Base-by-base conservation (phyloP, 2,797 vertebrate species). In the Amazona finschi region DNA sequence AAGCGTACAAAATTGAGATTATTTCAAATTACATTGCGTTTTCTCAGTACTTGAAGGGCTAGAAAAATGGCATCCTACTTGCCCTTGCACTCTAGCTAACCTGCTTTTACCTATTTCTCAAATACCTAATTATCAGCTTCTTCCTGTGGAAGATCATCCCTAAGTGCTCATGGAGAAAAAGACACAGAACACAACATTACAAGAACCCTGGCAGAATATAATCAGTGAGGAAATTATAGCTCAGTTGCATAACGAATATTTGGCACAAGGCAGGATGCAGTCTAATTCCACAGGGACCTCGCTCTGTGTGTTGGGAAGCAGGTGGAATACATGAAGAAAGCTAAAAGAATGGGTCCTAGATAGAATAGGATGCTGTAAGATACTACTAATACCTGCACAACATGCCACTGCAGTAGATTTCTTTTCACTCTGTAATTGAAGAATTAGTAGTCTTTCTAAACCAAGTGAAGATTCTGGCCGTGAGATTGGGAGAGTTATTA, bases 291-390 rank as follows among this genome's bases (percentile, higher is more conserved):
- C 5, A 31, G 20, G 55, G 19, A 71, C 8, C 15, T 55, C 31
- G 36, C 16, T 70, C 21, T 0, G 0, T 0, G 0, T 9, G 5
- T 31, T 24, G 24, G 39, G 6, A 36, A 83, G 31, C 15, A 62
- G 36, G 11, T 36, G 15, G 14, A 21, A 49, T 11, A 43, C 17
- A 31, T 5, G 11, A 64, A 64, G 52, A 66, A 72, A 53, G 55
- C 12, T 53, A 58, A 78, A 60, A 65, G 8, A 72, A 41, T 5
- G 4, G 7, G 9, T 49, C 38, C 49, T 16, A 47, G 31, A 19
- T 8, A 49, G 15, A 47, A 66, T 8, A 47, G 22, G 17, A 66
- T 41, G 20, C 55, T 71, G 3, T 43, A 67, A 77, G 18, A 49
- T n/a, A 20, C 18, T 66, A 65, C n/a, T 19, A 15, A n/a, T n/a